These are phyloP conservation scores for Phania funesta DNA, from an alignment of 2,888 invertebrate species.

Conservation along the genomic window DNA sequence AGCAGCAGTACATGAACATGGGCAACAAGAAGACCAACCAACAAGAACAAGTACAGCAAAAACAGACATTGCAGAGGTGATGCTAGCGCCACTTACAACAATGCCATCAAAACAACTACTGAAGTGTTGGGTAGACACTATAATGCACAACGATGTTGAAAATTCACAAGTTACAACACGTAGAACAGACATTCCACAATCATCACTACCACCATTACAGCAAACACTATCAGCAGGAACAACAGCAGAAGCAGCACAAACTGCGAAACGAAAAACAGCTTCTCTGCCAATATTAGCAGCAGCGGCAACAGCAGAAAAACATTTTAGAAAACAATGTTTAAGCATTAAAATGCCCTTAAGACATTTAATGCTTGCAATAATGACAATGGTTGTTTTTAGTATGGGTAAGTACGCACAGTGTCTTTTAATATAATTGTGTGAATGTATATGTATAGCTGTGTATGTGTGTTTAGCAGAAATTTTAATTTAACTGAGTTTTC, in stretches of 20 bases:
- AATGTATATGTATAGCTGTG: neutral
- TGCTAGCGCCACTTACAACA: constrained; percentile 54
- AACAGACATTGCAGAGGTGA: constrained; percentile 43
- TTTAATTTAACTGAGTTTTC: neutral
- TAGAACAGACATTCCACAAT: constrained; percentile 23
- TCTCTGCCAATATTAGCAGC: constrained; percentile 8
- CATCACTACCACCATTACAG: neutral
- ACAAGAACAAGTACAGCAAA: constrained; percentile 19
- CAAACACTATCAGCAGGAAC: constrained; percentile 5
- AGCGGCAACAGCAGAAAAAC: constrained; percentile 28
- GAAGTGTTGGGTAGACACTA: constrained; percentile 29
- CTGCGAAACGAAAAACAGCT: neutral
- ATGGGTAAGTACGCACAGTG: constrained; percentile 52
- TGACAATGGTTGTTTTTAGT: constrained; percentile 59
- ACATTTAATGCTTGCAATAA: constrained; percentile 65
- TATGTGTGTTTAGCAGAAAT: neutral
- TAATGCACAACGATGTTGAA: constrained; percentile 52
- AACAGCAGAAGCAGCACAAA: neutral
- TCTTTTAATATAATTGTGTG: neutral
- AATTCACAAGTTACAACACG: constrained; percentile 21
- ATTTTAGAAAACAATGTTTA: constrained; percentile 38
- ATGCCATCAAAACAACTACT: constrained; percentile 49
- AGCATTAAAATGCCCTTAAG: constrained; percentile 62
- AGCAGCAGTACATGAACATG: constrained; percentile 4
- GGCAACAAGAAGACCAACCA: constrained; percentile 24